phyloP scores from a whole-genome alignment of 2,113 vertebrate species.

The Hippopotamus amphibius region DNA sequence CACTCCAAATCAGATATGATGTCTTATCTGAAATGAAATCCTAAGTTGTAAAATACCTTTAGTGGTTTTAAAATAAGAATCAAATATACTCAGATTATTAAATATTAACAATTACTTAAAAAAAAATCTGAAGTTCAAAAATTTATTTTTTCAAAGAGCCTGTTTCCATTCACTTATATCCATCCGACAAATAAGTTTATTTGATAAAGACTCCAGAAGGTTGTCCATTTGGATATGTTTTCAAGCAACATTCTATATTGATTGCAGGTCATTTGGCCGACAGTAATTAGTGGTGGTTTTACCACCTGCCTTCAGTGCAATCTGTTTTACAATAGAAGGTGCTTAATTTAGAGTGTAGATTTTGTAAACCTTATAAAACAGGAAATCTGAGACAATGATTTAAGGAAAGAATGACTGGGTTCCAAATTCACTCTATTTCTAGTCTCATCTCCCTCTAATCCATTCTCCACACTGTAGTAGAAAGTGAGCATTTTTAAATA shows the following conservation, averaged over 20 bases:
- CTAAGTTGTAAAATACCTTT: background rate
- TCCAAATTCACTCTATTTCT: background rate
- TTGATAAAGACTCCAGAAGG: constrained; percentile 38
- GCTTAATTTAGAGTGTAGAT: constrained; percentile 32
- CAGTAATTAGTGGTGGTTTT: constrained; percentile 62
- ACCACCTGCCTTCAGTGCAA: constrained; percentile 45
- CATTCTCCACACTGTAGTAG: background rate
- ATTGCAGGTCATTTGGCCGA: constrained; percentile 55
- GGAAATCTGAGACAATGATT: background rate
- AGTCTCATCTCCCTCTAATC: background rate
- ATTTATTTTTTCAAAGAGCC: background rate
- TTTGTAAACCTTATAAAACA: background rate
- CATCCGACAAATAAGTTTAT: background rate
- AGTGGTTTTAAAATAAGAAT: background rate
- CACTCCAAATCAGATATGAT: background rate
- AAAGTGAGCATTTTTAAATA: background rate
- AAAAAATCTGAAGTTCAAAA: constrained; percentile 3
- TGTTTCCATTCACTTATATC: background rate
- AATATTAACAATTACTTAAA: background rate
- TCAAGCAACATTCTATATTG: constrained; percentile 60
- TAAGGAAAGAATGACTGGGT: background rate
- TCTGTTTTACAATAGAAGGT: constrained; percentile 54
- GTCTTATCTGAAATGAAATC: constrained; percentile 1
- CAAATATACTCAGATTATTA: background rate
- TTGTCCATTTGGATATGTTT: constrained; percentile 49